These are phyloP conservation scores for Cyprinodon brontotheroides DNA, from an alignment of 2,113 vertebrate genomes.

Conservation along the genomic window DNA sequence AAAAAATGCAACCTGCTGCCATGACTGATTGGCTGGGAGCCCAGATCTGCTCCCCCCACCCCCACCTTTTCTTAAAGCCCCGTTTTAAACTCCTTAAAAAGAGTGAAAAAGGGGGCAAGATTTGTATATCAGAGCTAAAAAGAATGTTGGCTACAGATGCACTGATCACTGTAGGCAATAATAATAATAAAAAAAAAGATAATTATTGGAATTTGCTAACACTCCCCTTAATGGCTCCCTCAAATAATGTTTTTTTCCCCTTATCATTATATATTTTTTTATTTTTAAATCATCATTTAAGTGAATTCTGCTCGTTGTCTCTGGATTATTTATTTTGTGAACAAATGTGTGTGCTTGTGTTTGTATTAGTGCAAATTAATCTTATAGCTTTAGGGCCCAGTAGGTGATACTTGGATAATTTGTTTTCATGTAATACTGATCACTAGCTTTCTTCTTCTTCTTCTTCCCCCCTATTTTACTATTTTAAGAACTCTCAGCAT, in stretches of 20 bases:
- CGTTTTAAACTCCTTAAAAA: slow-evolving; percentile 70
- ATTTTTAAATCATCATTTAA: too few species aligned
- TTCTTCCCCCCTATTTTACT: not conserved
- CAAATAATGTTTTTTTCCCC: not conserved
- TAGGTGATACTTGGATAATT: not conserved
- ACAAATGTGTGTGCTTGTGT: too few species aligned
- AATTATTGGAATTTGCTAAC: not conserved
- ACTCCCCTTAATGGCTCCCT: not conserved
- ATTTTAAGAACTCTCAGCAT: not conserved
- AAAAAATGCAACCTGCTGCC: slow-evolving; percentile 25
- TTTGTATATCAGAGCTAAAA: slow-evolving; percentile 1
- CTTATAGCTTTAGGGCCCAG: not conserved
- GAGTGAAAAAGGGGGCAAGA: slow-evolving; percentile 43
- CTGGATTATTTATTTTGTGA: too few species aligned
- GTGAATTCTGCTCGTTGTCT: too few species aligned
- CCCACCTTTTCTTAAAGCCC: slow-evolving; percentile 23
- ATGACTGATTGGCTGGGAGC: slow-evolving; percentile 19
- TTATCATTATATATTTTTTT: too few species aligned
- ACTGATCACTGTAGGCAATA: not conserved
- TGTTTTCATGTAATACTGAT: not conserved
- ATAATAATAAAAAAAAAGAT: not conserved
- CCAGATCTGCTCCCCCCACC: slow-evolving; percentile 29
- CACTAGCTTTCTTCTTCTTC: not conserved
- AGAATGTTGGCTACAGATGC: not conserved
- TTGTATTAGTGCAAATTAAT: too few species aligned